Conservation (phyloP, 2,888 invertebrate genomes). For the Celastrina argiolus region DNA sequence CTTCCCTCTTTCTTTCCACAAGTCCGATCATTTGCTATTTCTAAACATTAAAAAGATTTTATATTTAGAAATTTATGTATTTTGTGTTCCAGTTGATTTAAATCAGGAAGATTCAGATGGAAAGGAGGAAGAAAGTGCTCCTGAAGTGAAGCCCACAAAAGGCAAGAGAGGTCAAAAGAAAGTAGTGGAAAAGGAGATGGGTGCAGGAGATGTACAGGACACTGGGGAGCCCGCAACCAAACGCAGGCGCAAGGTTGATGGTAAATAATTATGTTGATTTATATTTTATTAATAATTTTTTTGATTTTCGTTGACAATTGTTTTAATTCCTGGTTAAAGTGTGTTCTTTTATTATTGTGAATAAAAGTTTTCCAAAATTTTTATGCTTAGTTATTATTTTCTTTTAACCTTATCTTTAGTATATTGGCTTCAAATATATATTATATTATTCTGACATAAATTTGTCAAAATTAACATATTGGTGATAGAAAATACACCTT, state of each 20-base stretch:
- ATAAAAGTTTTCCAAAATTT: constrained; percentile 64
- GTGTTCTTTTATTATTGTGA: constrained; percentile 58
- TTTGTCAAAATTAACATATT: background rate
- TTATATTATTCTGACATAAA: background rate
- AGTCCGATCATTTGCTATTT: no score
- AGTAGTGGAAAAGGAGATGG: constrained; percentile 41
- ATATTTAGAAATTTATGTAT: background rate
- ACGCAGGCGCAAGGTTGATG: constrained; percentile 63
- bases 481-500: background rate
- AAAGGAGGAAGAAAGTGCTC: constrained; percentile 44
- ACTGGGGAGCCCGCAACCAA: constrained; percentile 54
- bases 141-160: constrained; percentile 55
- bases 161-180: constrained; percentile 60
- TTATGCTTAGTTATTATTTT: constrained; percentile 52
- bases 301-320: constrained; percentile 45
- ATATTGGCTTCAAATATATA: constrained; percentile 4
- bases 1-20: no score
- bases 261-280: constrained; percentile 62
- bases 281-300: constrained; percentile 32
- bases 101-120: constrained; percentile 44
- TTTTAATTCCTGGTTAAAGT: constrained; percentile 58
- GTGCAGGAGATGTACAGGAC: constrained; percentile 49
- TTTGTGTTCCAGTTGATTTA: constrained; percentile 45
- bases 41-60: no score
- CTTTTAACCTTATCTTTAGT: constrained; percentile 29